Conservation (phyloP, 1,140 invertebrate genomes). For the Aporrectodea caliginosa region DNA sequence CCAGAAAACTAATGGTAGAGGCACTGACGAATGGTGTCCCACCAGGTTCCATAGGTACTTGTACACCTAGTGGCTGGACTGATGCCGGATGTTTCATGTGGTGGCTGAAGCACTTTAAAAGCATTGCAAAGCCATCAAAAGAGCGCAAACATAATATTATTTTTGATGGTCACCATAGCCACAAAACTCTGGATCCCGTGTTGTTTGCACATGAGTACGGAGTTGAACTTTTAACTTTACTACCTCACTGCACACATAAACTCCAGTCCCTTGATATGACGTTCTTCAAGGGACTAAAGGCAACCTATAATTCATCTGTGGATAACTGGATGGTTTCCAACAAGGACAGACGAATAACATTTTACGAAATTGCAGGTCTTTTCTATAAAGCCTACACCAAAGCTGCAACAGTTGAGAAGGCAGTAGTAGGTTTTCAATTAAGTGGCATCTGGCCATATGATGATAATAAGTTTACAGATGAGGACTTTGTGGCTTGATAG, state of each 20-base stretch:
- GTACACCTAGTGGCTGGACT: conserved; percentile 15
- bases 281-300: too few species aligned
- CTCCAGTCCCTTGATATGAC: too few species aligned
- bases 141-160: conserved; percentile 30
- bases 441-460: too few species aligned
- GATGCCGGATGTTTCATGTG: conserved; percentile 13
- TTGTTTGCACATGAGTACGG: conserved; percentile 25
- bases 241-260: conserved; percentile 17
- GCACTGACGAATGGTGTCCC: conserved; percentile 28
- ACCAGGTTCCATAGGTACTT: conserved; percentile 10
- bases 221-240: conserved; percentile 27
- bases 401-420: too few species aligned
- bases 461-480: too few species aligned
- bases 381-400: neutral
- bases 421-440: too few species aligned
- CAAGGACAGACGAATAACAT: neutral
- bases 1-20: conserved; percentile 22
- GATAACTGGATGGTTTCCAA: neutral
- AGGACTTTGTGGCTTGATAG: too few species aligned
- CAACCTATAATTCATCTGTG: too few species aligned
- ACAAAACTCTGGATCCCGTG: conserved; percentile 34
- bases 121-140: conserved; percentile 13
- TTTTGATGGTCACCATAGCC: conserved; percentile 36
- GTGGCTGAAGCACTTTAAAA: conserved; percentile 28
- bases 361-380: neutral